Base-by-base conservation (phyloP, 2,113 vertebrate species). In the Rhinoderma darwinii region DNA sequence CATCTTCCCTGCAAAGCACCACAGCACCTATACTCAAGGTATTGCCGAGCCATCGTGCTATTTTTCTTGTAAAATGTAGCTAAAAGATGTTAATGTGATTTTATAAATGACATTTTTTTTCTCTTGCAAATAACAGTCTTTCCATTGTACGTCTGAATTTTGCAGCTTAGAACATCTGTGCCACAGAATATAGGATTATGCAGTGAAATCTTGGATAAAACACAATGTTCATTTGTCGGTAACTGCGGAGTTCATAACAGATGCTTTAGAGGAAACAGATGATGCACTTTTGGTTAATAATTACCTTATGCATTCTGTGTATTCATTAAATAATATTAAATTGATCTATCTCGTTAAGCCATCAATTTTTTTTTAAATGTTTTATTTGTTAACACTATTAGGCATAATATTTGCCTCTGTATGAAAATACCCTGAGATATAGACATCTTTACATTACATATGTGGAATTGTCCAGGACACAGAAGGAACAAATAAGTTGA, bases 221-320 rank as follows among this genome's bases (percentile, higher is more conserved):
- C 39, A 20, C 43, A 47, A 68, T 83, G n/a, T 68, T 83, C 61
- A 83, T 66, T 83, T 83, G n/a, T 70, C 75, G 44, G 44, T 32
- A 78, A 51, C 75, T 51, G 41, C 68, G 25, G 35, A 72, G 68
- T 39, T 41, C 37, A 39, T 72, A 51, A 35, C 75, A 78, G 75
- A 81, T 81, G 78, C 78, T 81, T 81, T 61, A 81, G 35, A 81
- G 78, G 54, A 81, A 81, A 81, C 51, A 39, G 51, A 35, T 59
- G 47, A 78, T 78, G 50, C 50, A 35, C 30, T 51, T 78, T 50
- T 3, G 43, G 76, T 30, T 78, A 54, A 78, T 35, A 50, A 78
- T 78, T 30, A 78, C 30, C 47, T 78, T 54, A 51, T 78, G 44
- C 44, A 78, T 54, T 78, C 17, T 37, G 50, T 78, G 50, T 32